Conservation (phyloP, 2,113 vertebrate species). For the Pipra filicauda region DNA sequence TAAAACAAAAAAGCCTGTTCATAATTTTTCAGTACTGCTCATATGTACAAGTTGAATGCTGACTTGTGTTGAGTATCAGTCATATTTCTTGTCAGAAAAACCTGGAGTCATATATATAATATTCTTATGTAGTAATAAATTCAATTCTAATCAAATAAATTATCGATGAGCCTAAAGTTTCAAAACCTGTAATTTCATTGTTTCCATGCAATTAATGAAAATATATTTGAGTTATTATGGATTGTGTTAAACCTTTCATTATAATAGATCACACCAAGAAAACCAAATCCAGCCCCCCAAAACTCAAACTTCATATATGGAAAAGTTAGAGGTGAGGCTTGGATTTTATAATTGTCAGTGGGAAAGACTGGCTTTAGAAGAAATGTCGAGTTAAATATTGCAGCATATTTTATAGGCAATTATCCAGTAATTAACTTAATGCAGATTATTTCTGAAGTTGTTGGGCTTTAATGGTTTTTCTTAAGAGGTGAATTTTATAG, state of each 20-base stretch:
- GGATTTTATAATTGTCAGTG: neutral
- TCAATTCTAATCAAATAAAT: neutral
- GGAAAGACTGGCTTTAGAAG: neutral
- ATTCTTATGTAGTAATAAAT: neutral
- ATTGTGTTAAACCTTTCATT: neutral
- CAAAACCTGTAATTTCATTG: neutral
- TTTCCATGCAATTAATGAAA: neutral
- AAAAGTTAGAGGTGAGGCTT: neutral
- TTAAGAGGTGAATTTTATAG: neutral
- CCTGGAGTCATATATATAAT: neutral
- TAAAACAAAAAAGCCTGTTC: neutral
- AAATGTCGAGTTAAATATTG: neutral
- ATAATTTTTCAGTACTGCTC: neutral
- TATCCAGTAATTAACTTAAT: neutral
- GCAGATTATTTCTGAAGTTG: neutral
- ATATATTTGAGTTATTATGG: neutral
- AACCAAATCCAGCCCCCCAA: neutral
- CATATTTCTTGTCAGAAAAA: neutral
- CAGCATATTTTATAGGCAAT: neutral
- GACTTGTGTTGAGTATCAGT: neutral
- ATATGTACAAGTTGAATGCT: neutral
- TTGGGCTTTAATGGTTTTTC: neutral
- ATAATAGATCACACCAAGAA: neutral
- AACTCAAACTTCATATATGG: fast-evolving
- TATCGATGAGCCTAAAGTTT: neutral